Evolutionary conservation across 2,888 invertebrate genomes (phyloP), one percentile per base, ranked within the genome.

Genomic region (Aplocera efformata): DNA sequence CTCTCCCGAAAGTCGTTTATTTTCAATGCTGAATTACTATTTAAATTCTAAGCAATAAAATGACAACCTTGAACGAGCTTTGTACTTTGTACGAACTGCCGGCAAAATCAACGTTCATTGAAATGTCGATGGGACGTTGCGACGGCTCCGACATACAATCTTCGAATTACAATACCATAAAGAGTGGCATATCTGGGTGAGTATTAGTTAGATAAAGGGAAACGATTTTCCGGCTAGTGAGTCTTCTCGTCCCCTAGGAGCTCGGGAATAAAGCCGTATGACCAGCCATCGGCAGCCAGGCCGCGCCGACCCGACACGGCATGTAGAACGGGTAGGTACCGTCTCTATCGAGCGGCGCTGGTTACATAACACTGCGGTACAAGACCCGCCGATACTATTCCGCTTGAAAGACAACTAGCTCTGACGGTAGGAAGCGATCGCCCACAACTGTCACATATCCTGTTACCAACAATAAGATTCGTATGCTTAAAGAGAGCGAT

Each of bases 361-460:
- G 67, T 83, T 83, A 79, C 79, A 73, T 83, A 83, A 82, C 67
- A 81, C 81, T 83, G 83, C 83, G 83, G 81, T 73, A 79, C 67
- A 58, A 67, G 68, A 67, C 67, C 62, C 67, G 63, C 56, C 57
- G 62, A 61, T 68, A 65, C 60, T 56, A 60, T 69, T 66, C 60
- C 56, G 60, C 54, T 60, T 66, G 63, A 57, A 58, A 57, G 67
- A 62, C 55, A 67, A 53, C 54, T 31, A 44, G 46, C 13, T 17
- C 13, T 17, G 13, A 17, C 13, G 13, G 5, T 17, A 17, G 3
- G 13, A 17, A 5, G 13, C 13, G 13, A 17, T 17, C 13, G 13
- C 13, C 5, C 3, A 17, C 13, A 3, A 5, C 5, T 17, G 13
- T 17, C 13, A 5, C 5, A n/a, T n/a, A 5, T 17, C 2, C 13